These are phyloP conservation scores for Panthera uncia DNA, from an alignment of 2,113 vertebrate genomes.

Conservation along the genomic window DNA sequence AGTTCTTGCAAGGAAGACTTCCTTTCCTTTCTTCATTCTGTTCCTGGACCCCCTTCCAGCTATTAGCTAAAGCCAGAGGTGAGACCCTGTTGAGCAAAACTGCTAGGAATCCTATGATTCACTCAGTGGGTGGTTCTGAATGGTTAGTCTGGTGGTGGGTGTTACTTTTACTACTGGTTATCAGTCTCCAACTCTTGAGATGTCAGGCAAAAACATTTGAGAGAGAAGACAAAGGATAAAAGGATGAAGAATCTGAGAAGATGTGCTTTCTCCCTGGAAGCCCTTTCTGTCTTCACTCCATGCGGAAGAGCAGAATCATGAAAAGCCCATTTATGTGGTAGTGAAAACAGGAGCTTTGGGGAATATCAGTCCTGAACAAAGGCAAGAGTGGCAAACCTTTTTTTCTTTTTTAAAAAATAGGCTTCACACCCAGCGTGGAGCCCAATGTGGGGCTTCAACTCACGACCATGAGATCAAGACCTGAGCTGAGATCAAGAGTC, in stretches of 20 bases:
- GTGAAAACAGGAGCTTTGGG: neutral
- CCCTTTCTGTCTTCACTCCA: constrained; percentile 21
- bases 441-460: no score
- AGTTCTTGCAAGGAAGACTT: neutral
- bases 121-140: neutral
- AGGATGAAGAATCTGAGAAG: constrained; percentile 25
- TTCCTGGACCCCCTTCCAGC: neutral
- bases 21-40: neutral
- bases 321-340: constrained; percentile 27
- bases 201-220: neutral
- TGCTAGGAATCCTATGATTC: neutral
- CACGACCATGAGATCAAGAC: no score
- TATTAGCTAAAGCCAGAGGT: neutral
- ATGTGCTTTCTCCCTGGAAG: constrained; percentile 17
- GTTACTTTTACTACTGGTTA: neutral
- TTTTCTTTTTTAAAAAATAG: no score
- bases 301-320: neutral
- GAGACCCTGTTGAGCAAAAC: neutral
- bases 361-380: neutral
- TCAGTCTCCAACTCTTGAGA: neutral
- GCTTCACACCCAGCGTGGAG: no score
- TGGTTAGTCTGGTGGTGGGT: neutral
- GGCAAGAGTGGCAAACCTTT: neutral
- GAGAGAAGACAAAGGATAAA: neutral
- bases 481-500: no score